Base-by-base conservation (phyloP, 2,113 vertebrate species). In the Suricata suricatta region DNA sequence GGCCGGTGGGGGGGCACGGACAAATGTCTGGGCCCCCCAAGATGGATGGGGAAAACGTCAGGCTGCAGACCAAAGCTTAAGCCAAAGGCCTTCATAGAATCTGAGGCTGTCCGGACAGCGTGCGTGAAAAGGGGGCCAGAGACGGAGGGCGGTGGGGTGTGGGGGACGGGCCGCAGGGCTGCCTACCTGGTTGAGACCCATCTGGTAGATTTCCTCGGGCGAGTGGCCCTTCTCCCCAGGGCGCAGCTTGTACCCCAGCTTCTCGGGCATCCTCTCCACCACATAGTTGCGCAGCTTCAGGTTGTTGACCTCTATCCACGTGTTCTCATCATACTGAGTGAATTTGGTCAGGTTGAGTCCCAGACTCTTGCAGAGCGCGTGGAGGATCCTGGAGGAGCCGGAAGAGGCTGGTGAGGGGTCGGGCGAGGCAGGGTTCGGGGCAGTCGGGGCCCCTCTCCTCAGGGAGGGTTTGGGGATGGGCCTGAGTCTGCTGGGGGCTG, bases 261-360 rank as follows among this genome's bases (percentile, higher is more conserved):
- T 96, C 82, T 98, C 98, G 0, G 98, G 98, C 85, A 97, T 97
- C 71, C 88, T 97, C 31, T 97, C 94, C 2, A 98, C 97, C 88
- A 97, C 97, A 0, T 98, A 97, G 93, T 90, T 98, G 0, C 98
- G 94, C n/a, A 98, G 88, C 72, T 95, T 97, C 54, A 97, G 31
- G 0, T 77, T 25, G 2, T 92, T 92, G 72, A 92, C 97, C 9
- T 97, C 86, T 0, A 81, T 95, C 98, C 98, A 98, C 0, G 98
- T 90, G 71, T 98, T 98, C 88, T 92, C 52, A 0, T 98, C 96
- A 0, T 96, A 97, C 66, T 98, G 97, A 10, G 47, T 77, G 81
- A 98, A 98, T 4, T 38, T 69, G 14, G 97, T 97, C 85, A 98
- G 80, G 85, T 96, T 97, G 96, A 98, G 98, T 0, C 97, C 96